Evolutionary conservation across 2,888 invertebrate genomes (phyloP).

Genomic region (Tubiluchus corallicola): DNA sequence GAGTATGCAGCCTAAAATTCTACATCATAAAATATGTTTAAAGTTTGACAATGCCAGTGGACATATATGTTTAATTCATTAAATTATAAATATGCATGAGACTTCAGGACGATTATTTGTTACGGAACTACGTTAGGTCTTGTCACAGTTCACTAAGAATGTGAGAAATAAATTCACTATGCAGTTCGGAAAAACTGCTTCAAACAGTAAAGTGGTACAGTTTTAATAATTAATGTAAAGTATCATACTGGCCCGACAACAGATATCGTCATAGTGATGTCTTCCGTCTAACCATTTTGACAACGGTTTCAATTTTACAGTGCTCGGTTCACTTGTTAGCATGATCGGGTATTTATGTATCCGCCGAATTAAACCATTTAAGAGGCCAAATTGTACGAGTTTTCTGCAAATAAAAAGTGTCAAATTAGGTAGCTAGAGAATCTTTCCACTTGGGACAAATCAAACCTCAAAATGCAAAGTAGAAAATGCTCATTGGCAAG

Average conservation of each 20-base stretch:
- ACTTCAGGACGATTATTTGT: too few relatives aligned
- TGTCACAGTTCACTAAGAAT: too few relatives aligned
- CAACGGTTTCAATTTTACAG: conserved; percentile 17
- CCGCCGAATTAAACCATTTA: conserved; percentile 59
- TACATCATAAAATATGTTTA: conserved; percentile 8
- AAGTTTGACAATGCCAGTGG: neutral
- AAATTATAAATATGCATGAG: neutral
- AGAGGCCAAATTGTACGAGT: conserved; percentile 66
- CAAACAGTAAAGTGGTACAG: too few relatives aligned
- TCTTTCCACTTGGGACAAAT: too few relatives aligned
- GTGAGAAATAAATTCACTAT: too few relatives aligned
- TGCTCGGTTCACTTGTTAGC: conserved; percentile 14
- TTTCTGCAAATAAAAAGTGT: too few relatives aligned
- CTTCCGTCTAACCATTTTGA: conserved; percentile 49
- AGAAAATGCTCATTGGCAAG: too few relatives aligned
- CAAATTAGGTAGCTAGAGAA: too few relatives aligned
- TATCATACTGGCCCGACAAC: conserved; percentile 44
- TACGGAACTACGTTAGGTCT: too few relatives aligned
- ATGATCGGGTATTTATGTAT: conserved; percentile 44
- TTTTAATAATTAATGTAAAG: neutral
- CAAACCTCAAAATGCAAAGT: too few relatives aligned
- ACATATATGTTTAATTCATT: neutral
- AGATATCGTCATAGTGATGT: conserved; percentile 71
- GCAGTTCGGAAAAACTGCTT: too few relatives aligned
- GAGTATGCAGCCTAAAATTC: neutral